Evolutionary conservation across 2,113 vertebrate genomes (phyloP).

Genomic region (Egretta garzetta): DNA sequence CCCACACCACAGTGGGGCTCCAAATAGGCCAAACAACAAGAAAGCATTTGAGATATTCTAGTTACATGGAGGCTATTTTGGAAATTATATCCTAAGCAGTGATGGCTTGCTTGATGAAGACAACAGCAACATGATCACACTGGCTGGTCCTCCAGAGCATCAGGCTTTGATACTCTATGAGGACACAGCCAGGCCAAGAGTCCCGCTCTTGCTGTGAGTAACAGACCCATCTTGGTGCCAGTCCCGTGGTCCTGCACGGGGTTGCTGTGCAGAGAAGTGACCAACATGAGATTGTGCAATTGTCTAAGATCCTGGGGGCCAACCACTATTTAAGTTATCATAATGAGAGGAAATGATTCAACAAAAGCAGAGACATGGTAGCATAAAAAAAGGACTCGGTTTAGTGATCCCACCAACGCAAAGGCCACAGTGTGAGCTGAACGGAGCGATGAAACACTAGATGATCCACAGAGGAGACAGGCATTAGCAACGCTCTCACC

Average conservation of each 20-base stretch:
- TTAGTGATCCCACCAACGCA: not conserved
- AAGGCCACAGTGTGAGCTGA: not conserved
- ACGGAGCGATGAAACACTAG: not conserved
- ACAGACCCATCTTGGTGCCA: not conserved
- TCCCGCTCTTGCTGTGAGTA: not conserved
- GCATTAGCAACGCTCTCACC: not conserved
- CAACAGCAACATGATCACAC: not conserved
- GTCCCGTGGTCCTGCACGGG: fast-evolving
- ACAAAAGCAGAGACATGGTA: not conserved
- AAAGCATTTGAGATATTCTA: not conserved
- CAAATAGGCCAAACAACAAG: not conserved
- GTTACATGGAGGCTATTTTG: not conserved
- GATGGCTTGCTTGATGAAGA: not conserved
- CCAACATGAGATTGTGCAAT: fast-evolving
- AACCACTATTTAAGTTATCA: not conserved
- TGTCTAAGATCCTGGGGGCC: not conserved
- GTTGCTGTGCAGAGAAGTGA: not conserved
- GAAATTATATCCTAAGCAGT: not conserved
- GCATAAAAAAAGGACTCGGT: not conserved
- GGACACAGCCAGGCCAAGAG: not conserved
- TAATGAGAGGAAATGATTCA: not conserved
- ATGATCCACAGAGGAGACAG: not conserved
- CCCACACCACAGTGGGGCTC: not conserved
- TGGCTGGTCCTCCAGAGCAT: not conserved
- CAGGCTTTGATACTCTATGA: not conserved